A percentile compares a stretch with the other conserved stretches of the same genome.
phyloP scores from a whole-genome alignment of 2,888 invertebrate species.

The Stenoptilia bipunctidactyla region DNA sequence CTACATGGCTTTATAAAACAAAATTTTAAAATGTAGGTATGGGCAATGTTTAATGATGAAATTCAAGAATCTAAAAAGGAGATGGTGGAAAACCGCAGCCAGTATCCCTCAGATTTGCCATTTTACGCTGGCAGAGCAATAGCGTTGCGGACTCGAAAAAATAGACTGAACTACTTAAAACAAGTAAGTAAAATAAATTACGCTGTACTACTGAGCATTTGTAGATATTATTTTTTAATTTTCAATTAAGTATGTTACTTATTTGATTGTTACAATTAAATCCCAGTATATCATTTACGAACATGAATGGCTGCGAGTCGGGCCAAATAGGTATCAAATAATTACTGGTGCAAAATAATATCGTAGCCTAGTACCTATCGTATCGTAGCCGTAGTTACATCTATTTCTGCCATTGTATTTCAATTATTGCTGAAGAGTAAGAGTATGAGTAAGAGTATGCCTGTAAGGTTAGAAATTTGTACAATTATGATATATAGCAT shows the following conservation, averaged over 20 bases:
- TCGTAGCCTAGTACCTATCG: too few relatives aligned
- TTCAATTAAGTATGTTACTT: not conserved
- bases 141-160: conserved; percentile 76
- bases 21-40: conserved; percentile 60
- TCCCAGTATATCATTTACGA: too few relatives aligned
- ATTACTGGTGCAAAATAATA: too few relatives aligned
- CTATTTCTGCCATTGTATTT: too few relatives aligned
- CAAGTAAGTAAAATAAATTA: conserved; percentile 38
- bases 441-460: too few relatives aligned
- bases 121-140: conserved; percentile 80
- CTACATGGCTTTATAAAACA: conserved; percentile 28
- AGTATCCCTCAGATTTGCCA: conserved; percentile 77
- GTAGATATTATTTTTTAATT: not conserved
- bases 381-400: too few relatives aligned
- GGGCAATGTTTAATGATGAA: conserved; percentile 81
- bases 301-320: too few relatives aligned
- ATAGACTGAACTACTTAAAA: conserved; percentile 71
- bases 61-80: conserved; percentile 81
- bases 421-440: too few relatives aligned
- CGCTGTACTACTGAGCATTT: not conserved
- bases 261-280: not conserved
- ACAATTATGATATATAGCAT: too few relatives aligned
- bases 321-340: too few relatives aligned
- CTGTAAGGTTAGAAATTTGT: too few relatives aligned
- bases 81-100: conserved; percentile 70